Conservation (phyloP, 2,113 vertebrate species). For the Chaetorhynchus papuensis region DNA sequence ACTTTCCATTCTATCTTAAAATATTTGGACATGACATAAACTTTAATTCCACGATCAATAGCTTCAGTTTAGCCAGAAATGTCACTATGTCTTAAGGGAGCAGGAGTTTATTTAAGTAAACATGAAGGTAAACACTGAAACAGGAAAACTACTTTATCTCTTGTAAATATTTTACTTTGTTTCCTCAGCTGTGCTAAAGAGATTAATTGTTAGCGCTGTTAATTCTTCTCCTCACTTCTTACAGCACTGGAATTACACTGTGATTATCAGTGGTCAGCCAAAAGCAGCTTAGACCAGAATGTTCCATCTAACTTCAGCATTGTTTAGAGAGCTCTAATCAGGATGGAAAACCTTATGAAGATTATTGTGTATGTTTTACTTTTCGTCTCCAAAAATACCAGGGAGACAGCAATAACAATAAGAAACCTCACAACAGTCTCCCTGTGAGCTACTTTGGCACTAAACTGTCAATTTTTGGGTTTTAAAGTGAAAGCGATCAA, state of each 20-base stretch:
- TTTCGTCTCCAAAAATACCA: background rate
- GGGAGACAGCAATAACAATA: background rate
- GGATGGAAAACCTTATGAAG: background rate
- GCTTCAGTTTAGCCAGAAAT: slow-evolving; percentile 12
- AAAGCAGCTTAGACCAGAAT: background rate
- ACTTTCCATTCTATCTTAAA: slow-evolving; percentile 18
- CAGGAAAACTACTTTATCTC: background rate
- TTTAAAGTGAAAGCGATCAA: background rate
- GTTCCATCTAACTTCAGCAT: background rate
- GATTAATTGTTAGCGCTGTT: background rate
- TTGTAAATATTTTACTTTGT: slow-evolving; percentile 5
- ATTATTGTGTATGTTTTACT: background rate
- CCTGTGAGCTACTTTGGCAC: background rate
- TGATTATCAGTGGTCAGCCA: background rate
- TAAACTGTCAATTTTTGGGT: background rate
- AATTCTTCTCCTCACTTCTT: background rate
- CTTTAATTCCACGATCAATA: slow-evolving; percentile 33
- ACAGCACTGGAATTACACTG: background rate
- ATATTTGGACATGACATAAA: background rate
- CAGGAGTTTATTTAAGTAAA: background rate
- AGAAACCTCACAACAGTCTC: background rate
- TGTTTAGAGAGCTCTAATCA: background rate
- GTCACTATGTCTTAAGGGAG: background rate
- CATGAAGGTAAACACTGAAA: background rate
- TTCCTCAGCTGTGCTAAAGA: background rate